These are phyloP conservation scores for Samia ricini DNA, from an alignment of 1,140 invertebrate genomes.

Conservation along the genomic window DNA sequence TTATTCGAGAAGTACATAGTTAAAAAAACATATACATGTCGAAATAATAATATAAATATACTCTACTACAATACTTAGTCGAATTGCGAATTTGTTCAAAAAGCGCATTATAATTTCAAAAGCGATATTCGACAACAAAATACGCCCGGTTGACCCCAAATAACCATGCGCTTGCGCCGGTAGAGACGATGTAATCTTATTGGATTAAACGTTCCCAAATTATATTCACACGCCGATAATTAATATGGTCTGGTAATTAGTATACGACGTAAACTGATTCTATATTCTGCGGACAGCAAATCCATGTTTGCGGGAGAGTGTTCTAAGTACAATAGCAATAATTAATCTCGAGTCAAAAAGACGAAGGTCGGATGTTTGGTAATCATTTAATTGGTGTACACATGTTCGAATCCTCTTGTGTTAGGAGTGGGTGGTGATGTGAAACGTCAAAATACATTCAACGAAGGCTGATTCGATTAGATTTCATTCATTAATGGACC, in stretches of 20 bases:
- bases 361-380: slow-evolving; percentile 21
- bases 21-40: no score
- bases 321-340: slow-evolving; percentile 30
- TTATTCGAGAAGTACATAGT: no score
- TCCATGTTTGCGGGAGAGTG: neutral
- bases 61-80: neutral
- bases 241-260: neutral
- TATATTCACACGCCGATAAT: neutral
- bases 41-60: neutral
- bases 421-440: neutral
- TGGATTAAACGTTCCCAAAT: slow-evolving; percentile 26
- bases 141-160: slow-evolving; percentile 2
- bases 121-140: neutral
- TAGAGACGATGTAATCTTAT: slow-evolving; percentile 25
- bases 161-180: slow-evolving; percentile 19
- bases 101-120: neutral
- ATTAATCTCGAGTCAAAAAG: slow-evolving; percentile 30
- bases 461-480: neutral
- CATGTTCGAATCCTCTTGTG: neutral
- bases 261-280: neutral
- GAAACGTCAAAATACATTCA: neutral
- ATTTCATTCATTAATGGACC: neutral
- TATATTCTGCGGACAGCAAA: neutral
- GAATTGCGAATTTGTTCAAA: neutral
- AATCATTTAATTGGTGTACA: slow-evolving; percentile 29